These are phyloP conservation scores for Magallana nippona DNA, from an alignment of 2,888 invertebrate species.

Conservation along the genomic window DNA sequence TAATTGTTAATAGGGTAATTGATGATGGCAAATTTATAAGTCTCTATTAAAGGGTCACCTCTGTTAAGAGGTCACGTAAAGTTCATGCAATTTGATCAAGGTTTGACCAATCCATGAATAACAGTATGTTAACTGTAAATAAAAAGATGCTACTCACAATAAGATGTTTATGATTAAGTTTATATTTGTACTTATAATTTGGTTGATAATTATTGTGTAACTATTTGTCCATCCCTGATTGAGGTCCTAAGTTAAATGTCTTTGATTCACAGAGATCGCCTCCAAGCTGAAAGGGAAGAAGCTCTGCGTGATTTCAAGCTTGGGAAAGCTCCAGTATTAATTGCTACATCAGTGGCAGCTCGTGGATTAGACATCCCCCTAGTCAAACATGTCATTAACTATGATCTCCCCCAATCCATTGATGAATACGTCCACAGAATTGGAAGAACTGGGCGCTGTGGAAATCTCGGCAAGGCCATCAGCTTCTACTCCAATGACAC, in stretches of 20 bases:
- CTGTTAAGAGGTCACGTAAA: too few species aligned
- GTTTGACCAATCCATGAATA: too few species aligned
- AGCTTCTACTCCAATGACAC: constrained; percentile 79
- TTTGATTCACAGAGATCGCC: constrained; percentile 82
- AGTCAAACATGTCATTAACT: constrained; percentile 99
- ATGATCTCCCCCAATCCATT: constrained; percentile 98
- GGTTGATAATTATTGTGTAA: too few species aligned
- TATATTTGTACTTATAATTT: too few species aligned
- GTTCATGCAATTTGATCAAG: too few species aligned
- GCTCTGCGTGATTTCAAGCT: constrained; percentile 89
- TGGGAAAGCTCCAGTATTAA: constrained; percentile 88
- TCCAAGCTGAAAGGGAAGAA: constrained; percentile 87
- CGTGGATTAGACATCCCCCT: constrained; percentile 92
- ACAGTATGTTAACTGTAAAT: too few species aligned
- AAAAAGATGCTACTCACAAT: too few species aligned
- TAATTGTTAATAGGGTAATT: too few species aligned
- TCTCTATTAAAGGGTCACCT: too few species aligned
- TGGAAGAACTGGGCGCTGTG: constrained; percentile 99
- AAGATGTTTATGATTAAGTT: too few species aligned
- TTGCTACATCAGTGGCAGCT: constrained; percentile 97
- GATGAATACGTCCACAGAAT: constrained; percentile 99
- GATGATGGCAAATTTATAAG: too few species aligned
- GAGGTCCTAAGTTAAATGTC: background rate
- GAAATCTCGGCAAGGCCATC: constrained; percentile 88
- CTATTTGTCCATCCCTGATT: background rate